Conservation (phyloP, 2,797 vertebrate genomes). For the Bradypodion pumilum region DNA sequence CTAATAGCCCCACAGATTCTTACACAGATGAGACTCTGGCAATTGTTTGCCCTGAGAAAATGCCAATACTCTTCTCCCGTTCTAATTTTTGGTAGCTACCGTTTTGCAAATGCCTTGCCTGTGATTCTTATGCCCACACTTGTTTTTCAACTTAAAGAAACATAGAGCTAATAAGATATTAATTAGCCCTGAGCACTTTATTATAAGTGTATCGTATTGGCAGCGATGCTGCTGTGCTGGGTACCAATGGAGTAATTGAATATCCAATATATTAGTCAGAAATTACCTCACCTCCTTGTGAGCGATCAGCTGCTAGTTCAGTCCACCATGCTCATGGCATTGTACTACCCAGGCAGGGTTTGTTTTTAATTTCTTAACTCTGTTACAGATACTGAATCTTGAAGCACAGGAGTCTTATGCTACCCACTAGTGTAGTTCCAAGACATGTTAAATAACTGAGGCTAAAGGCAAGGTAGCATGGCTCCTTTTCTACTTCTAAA, state of each 20-base stretch:
- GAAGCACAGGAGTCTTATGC: neutral
- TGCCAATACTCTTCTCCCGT: neutral
- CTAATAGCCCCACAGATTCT: neutral
- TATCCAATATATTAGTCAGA: neutral
- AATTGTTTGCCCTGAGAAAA: neutral
- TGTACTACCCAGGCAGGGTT: neutral
- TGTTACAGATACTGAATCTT: neutral
- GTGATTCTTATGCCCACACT: neutral
- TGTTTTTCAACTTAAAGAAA: conserved; percentile 6
- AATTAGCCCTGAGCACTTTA: conserved; percentile 12
- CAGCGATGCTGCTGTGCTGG: neutral
- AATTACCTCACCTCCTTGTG: neutral
- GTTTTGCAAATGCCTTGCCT: conserved; percentile 5
- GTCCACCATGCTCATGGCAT: neutral
- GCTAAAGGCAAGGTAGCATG: neutral
- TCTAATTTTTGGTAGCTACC: neutral
- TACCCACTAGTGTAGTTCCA: neutral
- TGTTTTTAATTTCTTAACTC: neutral
- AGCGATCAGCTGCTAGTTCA: neutral
- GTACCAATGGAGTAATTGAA: neutral
- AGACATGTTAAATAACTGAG: neutral
- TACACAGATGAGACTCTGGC: neutral
- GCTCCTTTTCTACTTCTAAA: neutral
- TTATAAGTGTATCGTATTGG: neutral
- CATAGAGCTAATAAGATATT: conserved; percentile 8